Conservation (phyloP, 2,888 invertebrate species). For the Andrena praecox region DNA sequence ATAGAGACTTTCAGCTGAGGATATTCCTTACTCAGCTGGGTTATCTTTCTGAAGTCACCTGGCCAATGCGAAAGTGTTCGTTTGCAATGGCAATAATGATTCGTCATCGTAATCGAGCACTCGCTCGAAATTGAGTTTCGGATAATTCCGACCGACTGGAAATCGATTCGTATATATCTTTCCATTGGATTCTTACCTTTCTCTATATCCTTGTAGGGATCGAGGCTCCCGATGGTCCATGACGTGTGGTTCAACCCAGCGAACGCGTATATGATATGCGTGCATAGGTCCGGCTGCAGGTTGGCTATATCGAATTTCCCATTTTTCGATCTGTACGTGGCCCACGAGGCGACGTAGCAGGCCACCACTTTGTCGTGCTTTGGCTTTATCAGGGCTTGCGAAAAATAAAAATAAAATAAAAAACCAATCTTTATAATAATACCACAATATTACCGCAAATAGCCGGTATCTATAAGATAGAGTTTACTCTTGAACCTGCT, state of each 20-base stretch:
- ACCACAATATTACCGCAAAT: not conserved
- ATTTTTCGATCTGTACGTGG: conserved; percentile 89
- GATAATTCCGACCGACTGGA: no score
- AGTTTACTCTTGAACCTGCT: not conserved
- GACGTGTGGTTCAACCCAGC: conserved; percentile 90
- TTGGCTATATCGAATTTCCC: conserved; percentile 89
- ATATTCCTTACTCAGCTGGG: conserved; percentile 88
- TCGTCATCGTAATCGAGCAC: not conserved
- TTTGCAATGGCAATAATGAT: not conserved
- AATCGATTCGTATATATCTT: not conserved
- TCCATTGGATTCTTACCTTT: conserved; percentile 87
- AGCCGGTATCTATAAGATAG: not conserved
- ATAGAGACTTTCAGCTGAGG: conserved; percentile 90
- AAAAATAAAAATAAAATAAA: not conserved
- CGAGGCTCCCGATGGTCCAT: conserved; percentile 90
- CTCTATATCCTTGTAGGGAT: conserved; percentile 92
- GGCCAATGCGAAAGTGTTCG: not conserved
- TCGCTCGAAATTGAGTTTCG: no score
- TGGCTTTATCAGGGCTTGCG: conserved; percentile 64
- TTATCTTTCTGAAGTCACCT: conserved; percentile 88
- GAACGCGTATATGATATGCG: conserved; percentile 93
- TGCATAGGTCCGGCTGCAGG: conserved; percentile 91
- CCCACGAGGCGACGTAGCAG: conserved; percentile 93
- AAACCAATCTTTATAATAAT: not conserved
- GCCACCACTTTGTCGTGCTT: conserved; percentile 91